Evolutionary conservation across 2,113 vertebrate species (phyloP).

Genomic region (Lucifuga dentata): DNA sequence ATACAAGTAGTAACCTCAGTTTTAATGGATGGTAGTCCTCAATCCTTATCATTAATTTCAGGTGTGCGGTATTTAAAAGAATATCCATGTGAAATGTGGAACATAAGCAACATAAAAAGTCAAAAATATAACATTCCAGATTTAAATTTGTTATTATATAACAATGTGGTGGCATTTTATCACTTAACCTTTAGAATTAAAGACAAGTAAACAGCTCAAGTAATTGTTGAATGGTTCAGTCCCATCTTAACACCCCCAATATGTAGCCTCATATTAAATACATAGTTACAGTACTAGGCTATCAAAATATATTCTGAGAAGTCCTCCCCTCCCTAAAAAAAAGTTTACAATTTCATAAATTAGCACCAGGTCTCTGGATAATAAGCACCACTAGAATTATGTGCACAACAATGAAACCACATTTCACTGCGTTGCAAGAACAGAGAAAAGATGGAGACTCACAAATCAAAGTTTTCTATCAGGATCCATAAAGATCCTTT

Average conservation of each 20-base stretch:
- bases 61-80: constrained; percentile 66
- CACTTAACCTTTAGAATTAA: constrained; percentile 35
- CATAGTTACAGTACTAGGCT: constrained; percentile 75
- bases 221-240: constrained; percentile 60
- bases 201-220: constrained; percentile 70
- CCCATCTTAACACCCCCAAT: constrained; percentile 51
- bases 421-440: constrained; percentile 68
- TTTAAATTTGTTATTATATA: constrained; percentile 43
- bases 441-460: constrained; percentile 43
- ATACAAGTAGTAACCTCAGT: constrained; percentile 53
- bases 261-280: constrained; percentile 74
- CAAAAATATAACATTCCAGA: constrained; percentile 50
- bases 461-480: constrained; percentile 21
- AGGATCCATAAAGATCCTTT: constrained; percentile 44
- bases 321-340: constrained; percentile 26
- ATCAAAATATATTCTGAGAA: constrained; percentile 71
- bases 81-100: constrained; percentile 38
- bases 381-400: constrained; percentile 72
- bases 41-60: constrained; percentile 50
- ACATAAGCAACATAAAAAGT: constrained; percentile 46
- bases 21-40: constrained; percentile 67
- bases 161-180: constrained; percentile 36
- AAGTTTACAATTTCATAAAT: constrained; percentile 76
- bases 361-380: constrained; percentile 81
- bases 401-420: constrained; percentile 73